Base-by-base conservation (phyloP, 1,140 invertebrate genomes). In the Zophobas atratus region DNA sequence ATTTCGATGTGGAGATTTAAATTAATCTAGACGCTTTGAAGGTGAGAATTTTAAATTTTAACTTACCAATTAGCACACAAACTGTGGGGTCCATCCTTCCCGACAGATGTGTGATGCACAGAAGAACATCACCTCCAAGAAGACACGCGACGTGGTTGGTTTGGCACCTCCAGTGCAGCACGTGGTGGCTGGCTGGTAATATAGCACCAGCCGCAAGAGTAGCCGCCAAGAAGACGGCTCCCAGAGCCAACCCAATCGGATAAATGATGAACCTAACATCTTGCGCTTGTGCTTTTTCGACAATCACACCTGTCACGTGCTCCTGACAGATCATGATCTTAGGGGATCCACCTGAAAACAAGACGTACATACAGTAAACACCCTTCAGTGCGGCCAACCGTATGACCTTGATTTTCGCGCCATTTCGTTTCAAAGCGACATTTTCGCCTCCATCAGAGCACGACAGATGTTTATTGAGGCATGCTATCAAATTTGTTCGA, bases 81-180 rank as follows among this genome's bases (percentile, higher is more conserved):
- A 89, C 86, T 48, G 87, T 84, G 0, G 48, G 71, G 6, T 74
- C 90, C 90, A 93, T 88, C 4, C 88, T 87, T 1, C 89, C 89
- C 32, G 90, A 88, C 5, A 94, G 88, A 84, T 94, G 94, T 81
- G 92, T 92, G 83, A 92, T 90, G 76, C 93, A 94, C 85, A 95
- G 90, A 82, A 94, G 88, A 49, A 94, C 88, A 85, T 95, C 92
- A 53, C 93, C 94, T 76, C 95, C 86, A 85, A 95, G 90, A 72
- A 96, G 89, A 84, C 94, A 94, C 57, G 91, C 91, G 77, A 96
- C 93, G 85, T 95, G 93, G 87, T 94, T 92, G 70, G 93, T 94
- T 88, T 95, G 94, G 84, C 94, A 95, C 76, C 93, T 89, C 94
- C 94, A 95, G 86, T 95, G 94, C 76, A 95, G 88, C 56, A 94